Base-by-base conservation (phyloP, 2,113 vertebrate species). In the Cottus gobio region DNA sequence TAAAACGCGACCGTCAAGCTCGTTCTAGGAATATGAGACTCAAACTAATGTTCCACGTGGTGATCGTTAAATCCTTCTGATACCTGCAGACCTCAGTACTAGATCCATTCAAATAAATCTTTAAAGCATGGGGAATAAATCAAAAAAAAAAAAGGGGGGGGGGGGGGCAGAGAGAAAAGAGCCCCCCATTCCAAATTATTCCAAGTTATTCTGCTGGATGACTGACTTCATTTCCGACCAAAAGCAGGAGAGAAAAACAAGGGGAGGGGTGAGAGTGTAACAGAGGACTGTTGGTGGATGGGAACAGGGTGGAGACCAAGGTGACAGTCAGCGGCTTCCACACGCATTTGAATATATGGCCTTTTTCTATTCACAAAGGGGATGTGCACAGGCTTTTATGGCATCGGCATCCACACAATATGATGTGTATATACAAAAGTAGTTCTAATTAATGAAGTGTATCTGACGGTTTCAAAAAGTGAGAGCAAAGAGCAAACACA, bases 171-270 rank as follows among this genome's bases (percentile, higher is more conserved):
- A 87, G 83, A 90, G 85, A 91, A 88, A 88, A 79, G 85, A 90
- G 83, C 85, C 86, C 87, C 89, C 89, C 78, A 79, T 90, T 93
- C 80, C 89, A 92, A 93, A 94, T 93, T 91, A 93, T 93, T 93
- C 91, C 90, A 93, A 94, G 90, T 93, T 94, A 92, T 93, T 94
- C 92, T 94, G 93, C 93, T 94, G 94, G 93, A 95, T 93, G 93
- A 94, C 93, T 94, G 93, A 92, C 91, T 95, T 94, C 93, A 93
- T 93, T 95, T 95, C 94, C 92, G 92, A 94, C 86, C 39, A 73
- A 91, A 91, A 87, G 90, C 83, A 84, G 80, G 73, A 88, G 74
- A 91, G 86, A 79, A 85, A 88, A 82, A 87, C 68, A 82, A 71
- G 75, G 84, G 79, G 87, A 83, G 86, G 86, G 89, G 84, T 79